Evolutionary conservation across 53 echinoderm and acorn worm species (phyloP).

Genomic region (Apostichopus leukothele): DNA sequence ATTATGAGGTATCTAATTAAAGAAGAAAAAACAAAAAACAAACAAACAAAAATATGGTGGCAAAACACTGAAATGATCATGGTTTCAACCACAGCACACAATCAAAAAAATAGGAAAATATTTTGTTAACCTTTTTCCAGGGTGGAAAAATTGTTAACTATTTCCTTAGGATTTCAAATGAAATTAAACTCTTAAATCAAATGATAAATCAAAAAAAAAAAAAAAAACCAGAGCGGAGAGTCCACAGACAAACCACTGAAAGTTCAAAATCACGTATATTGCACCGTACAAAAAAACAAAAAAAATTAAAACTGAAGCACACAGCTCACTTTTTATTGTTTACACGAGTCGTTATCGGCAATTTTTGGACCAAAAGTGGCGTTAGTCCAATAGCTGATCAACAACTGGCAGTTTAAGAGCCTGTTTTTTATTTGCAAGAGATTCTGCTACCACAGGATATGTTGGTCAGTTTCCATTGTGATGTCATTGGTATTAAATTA

Average conservation of each 20-base stretch:
- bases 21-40: too few species aligned
- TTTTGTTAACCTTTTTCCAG: too few species aligned
- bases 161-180: not conserved
- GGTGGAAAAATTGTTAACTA: too few species aligned
- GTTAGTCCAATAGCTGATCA: not conserved
- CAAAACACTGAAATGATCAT: not conserved
- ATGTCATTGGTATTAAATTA: too few species aligned
- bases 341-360: not conserved
- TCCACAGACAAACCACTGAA: not conserved
- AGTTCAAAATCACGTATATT: conserved; percentile 45
- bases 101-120: not conserved
- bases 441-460: too few species aligned
- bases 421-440: too few species aligned
- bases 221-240: not conserved
- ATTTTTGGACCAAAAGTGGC: not conserved
- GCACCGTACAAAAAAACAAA: conserved; percentile 25
- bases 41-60: not conserved
- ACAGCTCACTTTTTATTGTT: not conserved
- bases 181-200: not conserved
- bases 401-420: too few species aligned
- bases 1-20: too few species aligned
- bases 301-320: conserved; percentile 1
- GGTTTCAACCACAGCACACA: conserved; percentile 17
- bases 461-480: too few species aligned
- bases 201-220: not conserved